Evolutionary conservation across 2,113 vertebrate genomes (phyloP).

Genomic region (Geococcyx californianus): DNA sequence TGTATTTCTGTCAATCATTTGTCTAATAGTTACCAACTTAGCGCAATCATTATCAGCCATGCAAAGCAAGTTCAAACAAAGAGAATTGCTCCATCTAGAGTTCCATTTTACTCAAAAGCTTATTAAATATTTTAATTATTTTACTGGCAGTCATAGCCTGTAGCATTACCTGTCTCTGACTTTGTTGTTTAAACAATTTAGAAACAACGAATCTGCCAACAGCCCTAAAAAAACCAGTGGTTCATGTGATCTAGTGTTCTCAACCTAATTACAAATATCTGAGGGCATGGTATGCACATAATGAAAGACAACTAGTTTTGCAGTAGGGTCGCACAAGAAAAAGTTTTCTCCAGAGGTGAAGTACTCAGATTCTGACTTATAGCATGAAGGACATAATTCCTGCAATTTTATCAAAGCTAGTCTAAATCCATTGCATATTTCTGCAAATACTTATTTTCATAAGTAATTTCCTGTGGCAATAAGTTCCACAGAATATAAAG

Average conservation of each 20-base stretch:
- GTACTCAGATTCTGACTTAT: background rate
- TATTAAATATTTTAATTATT: conserved; percentile 36
- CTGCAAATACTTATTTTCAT: background rate
- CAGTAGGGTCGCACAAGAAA: background rate
- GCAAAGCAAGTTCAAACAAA: conserved; percentile 56
- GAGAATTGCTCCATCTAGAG: conserved; percentile 80
- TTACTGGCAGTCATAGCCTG: background rate
- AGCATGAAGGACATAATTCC: background rate
- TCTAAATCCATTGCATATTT: background rate
- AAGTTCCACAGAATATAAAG: background rate
- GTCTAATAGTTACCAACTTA: conserved; percentile 6
- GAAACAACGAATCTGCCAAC: background rate
- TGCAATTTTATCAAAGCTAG: background rate
- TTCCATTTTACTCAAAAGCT: conserved; percentile 42
- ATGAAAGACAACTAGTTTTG: background rate
- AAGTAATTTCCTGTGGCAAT: background rate
- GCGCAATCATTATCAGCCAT: background rate
- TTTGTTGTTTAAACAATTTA: background rate
- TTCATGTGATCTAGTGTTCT: background rate
- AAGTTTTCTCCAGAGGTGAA: background rate
- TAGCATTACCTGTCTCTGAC: background rate
- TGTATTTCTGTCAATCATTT: conserved; percentile 20
- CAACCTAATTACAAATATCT: background rate
- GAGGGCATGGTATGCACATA: background rate
- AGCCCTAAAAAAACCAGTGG: background rate